Conservation (phyloP, 2,797 vertebrate species). For the Pterois miles region DNA sequence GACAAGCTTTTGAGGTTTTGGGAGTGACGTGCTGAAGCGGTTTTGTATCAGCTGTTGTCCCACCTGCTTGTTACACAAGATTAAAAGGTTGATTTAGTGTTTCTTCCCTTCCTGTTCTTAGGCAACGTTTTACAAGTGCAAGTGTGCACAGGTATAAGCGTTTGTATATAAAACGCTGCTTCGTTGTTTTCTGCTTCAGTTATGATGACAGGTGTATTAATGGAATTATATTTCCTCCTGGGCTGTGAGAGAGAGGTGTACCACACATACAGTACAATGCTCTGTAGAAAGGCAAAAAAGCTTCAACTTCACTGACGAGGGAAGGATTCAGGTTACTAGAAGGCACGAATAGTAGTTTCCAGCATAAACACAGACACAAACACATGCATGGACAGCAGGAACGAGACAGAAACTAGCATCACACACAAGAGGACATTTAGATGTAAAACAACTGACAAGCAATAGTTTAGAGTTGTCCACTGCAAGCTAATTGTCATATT, state of each 20-base stretch:
- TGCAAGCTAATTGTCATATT: no score
- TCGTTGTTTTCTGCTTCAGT: background rate
- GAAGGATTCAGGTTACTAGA: background rate
- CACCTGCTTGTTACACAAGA: slow-evolving; percentile 14
- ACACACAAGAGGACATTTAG: background rate
- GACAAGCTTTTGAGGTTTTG: slow-evolving; percentile 3
- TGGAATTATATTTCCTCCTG: background rate
- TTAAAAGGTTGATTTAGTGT: background rate
- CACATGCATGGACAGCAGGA: background rate
- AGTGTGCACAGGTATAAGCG: background rate
- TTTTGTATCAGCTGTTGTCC: slow-evolving; percentile 11
- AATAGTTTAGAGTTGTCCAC: no score
- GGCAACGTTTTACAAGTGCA: background rate
- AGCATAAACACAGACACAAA: background rate
- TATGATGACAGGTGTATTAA: background rate
- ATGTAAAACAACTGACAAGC: background rate
- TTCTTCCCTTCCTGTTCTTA: background rate
- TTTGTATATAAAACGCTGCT: no score
- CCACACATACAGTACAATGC: no score
- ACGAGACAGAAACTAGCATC: no score
- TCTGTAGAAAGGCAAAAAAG: background rate
- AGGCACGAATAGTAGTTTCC: background rate
- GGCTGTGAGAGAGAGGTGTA: background rate
- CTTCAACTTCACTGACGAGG: background rate
- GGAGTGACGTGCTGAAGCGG: slow-evolving; percentile 1